These are phyloP conservation scores for Vannuccia rotundouncinata DNA, from an alignment of 2,888 invertebrate genomes.

Conservation along the genomic window DNA sequence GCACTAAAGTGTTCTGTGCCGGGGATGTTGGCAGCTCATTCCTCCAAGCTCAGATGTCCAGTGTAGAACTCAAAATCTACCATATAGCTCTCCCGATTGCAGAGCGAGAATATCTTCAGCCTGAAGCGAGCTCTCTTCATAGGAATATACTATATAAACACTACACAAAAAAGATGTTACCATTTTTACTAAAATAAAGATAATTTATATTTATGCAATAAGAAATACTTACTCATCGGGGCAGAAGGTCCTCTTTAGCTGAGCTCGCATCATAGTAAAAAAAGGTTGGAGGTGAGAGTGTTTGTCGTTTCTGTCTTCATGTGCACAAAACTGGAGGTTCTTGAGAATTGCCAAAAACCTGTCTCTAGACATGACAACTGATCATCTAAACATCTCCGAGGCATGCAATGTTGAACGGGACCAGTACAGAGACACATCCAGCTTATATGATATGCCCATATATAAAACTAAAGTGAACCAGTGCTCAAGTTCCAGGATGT, in stretches of 20 bases:
- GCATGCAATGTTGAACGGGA: not conserved
- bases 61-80: not conserved
- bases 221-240: constrained; percentile 3
- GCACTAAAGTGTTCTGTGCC: not conserved
- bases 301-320: not conserved
- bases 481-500: not conserved
- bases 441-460: constrained; percentile 6
- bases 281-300: not conserved
- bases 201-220: not conserved
- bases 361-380: constrained; percentile 1
- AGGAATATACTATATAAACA: not conserved
- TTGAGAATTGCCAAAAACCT: not conserved
- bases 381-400: not conserved
- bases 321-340: constrained; percentile 2
- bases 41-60: not conserved
- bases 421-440: not conserved
- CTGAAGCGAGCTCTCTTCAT: not conserved
- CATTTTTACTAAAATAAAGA: not conserved
- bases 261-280: not conserved
- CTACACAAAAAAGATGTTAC: not conserved
- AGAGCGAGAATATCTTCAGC: not conserved
- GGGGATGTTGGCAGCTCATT: not conserved
- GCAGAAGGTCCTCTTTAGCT: not conserved
- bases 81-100: not conserved
- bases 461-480: constrained; percentile 2